Base-by-base conservation (phyloP, 2,113 vertebrate species). In the Anhinga rufa region DNA sequence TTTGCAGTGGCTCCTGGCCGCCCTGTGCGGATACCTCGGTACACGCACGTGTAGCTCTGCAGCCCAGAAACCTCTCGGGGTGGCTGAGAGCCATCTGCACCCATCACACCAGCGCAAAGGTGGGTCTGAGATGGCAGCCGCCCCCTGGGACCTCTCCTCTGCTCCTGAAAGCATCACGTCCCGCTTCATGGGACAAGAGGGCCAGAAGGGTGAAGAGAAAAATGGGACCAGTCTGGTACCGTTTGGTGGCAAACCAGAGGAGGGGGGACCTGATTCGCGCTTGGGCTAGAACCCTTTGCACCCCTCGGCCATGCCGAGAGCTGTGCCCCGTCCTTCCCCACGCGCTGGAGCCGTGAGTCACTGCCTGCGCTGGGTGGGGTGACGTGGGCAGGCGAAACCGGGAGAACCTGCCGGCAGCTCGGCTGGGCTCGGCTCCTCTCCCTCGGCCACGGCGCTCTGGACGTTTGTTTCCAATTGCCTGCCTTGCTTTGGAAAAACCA, bases 371-470 rank as follows among this genome's bases (percentile, higher is more conserved):
- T 14, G 88, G 95, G 95, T 89, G 93, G 48, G 89, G 93, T 40
- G 44, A 7, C 0, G 1, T 32, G 66, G 78, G 80, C 83, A 28
- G 66, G 66, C 0, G 8, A 17, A 97, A 94, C 95, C 2, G 60
- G 95, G 85, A 86, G 60, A 95, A 94, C 96, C 79, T 82, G 38
- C 66, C 9, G 11, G 64, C 2, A 1, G 51, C 34, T 46, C 4
- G 1, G 49, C 36, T 44, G 13, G 0, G 1, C 38, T 52, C 6
- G 3, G 1, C 76, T 86, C 54, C 40, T 36, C 40, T 48, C 66
- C 38, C 76, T 42, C 4, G 0, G 6, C 20, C n/a, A 3, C 34
- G 22, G 7, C 3, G 0, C 65, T 31, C 66, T 1, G 1, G 55
- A 22, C 24, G 16, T 58, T 76, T 65, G 34, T 72, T 14, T 29